Percentiles rank a stretch among this genome's conserved stretches.
Evolutionary conservation across 2,113 vertebrate species (phyloP).

Genomic region (Oreamnos americanus): DNA sequence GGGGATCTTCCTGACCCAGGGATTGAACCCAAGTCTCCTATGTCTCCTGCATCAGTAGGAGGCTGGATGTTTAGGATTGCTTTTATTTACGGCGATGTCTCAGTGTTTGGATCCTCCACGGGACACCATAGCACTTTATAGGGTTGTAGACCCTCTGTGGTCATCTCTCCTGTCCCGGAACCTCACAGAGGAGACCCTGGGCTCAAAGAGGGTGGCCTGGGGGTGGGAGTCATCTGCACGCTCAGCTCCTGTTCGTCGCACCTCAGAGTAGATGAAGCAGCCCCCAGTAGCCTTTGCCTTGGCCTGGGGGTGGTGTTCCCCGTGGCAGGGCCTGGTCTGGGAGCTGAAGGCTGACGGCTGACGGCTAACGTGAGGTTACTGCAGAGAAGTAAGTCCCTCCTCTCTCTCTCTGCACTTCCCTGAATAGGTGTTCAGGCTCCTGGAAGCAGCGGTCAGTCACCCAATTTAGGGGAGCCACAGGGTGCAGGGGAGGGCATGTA

Average conservation of each 20-base stretch:
- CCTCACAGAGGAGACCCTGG: not conserved
- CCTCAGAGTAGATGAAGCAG: not conserved
- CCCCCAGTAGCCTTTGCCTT: not conserved
- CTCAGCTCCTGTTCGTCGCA: not conserved
- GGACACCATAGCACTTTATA: not conserved
- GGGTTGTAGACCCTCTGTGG: not conserved
- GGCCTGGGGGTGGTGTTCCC: not conserved
- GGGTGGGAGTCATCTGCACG: fast-evolving
- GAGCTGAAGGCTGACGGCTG: fast-evolving
- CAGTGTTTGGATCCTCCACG: not conserved
- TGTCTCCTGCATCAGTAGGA: not conserved
- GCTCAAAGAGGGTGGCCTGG: not conserved
- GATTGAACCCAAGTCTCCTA: not conserved
- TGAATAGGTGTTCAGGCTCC: not conserved
- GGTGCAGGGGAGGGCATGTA: not conserved
- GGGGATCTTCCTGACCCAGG: not conserved
- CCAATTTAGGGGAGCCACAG: not conserved
- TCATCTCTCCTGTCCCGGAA: not conserved
- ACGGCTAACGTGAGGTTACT: fast-evolving
- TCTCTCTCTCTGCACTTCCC: not conserved
- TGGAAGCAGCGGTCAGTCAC: not conserved
- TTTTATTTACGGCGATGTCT: not conserved
- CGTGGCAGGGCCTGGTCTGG: not conserved
- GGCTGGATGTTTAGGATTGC: not conserved
- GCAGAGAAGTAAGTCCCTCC: not conserved